These are phyloP conservation scores for Pegea sp. DNA, from an alignment of 23 tunicate genomes.

Conservation along the genomic window DNA sequence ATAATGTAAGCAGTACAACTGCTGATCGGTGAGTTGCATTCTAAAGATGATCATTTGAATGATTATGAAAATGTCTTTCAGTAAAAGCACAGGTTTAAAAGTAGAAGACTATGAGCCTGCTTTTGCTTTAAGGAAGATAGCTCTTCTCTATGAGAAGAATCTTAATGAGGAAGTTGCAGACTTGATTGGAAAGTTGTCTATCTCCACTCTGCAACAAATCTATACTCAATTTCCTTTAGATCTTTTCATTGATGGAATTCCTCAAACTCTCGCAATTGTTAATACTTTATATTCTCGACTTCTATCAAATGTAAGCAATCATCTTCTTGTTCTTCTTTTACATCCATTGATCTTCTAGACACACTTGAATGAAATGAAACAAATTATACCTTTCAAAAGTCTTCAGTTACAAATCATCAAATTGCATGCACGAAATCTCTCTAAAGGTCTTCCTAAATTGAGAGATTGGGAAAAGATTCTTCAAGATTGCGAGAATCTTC, in stretches of 20 bases:
- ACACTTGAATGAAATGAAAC: neutral
- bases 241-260: conserved; percentile 65
- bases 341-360: neutral
- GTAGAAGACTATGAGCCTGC: conserved; percentile 80
- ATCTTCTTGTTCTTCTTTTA: neutral
- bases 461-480: conserved; percentile 40
- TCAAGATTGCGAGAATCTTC: conserved; percentile 39
- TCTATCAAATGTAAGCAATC: conserved; percentile 25
- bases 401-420: conserved; percentile 66
- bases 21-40: conserved; percentile 5
- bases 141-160: conserved; percentile 61
- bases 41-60: neutral
- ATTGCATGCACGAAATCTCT: conserved; percentile 44
- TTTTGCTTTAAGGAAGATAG: conserved; percentile 78
- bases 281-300: conserved; percentile 36
- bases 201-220: conserved; percentile 32
- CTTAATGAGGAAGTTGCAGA: conserved; percentile 45
- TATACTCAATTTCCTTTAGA: conserved; percentile 68
- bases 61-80: conserved; percentile 1
- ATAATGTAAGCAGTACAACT: conserved; percentile 27
- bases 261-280: conserved; percentile 51
- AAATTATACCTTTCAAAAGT: conserved; percentile 18
- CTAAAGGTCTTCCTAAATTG: conserved; percentile 44
- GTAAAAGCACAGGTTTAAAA: conserved; percentile 40
- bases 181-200: conserved; percentile 29